These are phyloP conservation scores for Ctenosaura bakeri DNA, from an alignment of 2,797 vertebrate species.

Conservation along the genomic window DNA sequence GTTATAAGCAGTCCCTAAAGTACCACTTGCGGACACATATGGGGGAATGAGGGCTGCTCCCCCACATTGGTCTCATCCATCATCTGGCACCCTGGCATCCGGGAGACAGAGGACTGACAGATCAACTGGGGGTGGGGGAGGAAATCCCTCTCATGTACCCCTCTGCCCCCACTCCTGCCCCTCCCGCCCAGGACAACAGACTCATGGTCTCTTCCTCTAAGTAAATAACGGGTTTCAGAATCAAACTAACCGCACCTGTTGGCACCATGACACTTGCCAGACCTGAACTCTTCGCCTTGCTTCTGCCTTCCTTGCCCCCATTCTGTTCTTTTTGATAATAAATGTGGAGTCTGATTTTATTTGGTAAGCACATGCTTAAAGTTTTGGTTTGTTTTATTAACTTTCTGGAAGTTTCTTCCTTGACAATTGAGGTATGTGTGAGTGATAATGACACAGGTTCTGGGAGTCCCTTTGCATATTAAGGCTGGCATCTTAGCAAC, in stretches of 20 bases:
- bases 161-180: background rate
- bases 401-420: background rate
- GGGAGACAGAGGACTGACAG: conserved; percentile 11
- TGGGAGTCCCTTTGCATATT: background rate
- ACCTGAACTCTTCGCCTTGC: conserved; percentile 67
- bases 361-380: conserved; percentile 60
- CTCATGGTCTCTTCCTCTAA: background rate
- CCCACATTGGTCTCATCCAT: background rate
- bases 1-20: conserved; percentile 86
- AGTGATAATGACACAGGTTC: too few species aligned
- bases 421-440: too few species aligned
- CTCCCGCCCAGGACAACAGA: background rate
- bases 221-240: conserved; percentile 24
- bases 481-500: too few species aligned
- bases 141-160: background rate
- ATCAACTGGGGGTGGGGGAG: background rate
- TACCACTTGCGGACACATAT: conserved; percentile 85
- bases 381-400: conserved; percentile 9
- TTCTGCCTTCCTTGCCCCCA: conserved; percentile 54
- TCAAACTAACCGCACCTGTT: conserved; percentile 21
- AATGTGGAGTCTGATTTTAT: conserved; percentile 74
- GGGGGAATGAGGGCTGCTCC: conserved; percentile 72
- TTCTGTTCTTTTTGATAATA: conserved; percentile 75
- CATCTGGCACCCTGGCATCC: background rate
- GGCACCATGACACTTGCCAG: conserved; percentile 19